Conservation (phyloP, 1,140 invertebrate species). For the Apis laboriosa region DNA sequence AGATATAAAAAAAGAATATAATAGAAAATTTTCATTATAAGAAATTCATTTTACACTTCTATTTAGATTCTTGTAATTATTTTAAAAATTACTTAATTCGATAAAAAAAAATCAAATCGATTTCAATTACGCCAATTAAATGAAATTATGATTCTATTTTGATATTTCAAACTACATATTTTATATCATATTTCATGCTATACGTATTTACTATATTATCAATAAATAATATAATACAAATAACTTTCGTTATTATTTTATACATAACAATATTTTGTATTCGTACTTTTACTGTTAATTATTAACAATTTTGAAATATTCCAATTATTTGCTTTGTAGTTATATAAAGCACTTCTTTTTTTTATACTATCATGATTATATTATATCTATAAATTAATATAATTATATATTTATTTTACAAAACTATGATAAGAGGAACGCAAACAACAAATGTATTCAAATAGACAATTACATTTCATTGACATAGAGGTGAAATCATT, state of each 20-base stretch:
- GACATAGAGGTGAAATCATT: not conserved
- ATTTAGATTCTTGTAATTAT: not conserved
- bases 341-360: not conserved
- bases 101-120: not conserved
- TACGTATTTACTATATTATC: not conserved
- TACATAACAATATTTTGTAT: not conserved
- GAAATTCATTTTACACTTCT: not conserved
- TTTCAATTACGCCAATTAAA: not conserved
- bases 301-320: not conserved
- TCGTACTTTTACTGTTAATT: not conserved
- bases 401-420: not conserved
- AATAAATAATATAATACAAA: constrained; percentile 19
- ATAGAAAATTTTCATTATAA: not conserved
- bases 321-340: not conserved
- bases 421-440: not conserved
- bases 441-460: not conserved
- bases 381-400: not conserved
- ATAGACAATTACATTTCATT: not conserved
- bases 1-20: not conserved
- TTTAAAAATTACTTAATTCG: not conserved
- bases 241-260: not conserved
- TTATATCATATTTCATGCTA: not conserved
- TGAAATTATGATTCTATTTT: not conserved
- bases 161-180: not conserved
- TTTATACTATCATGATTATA: not conserved